Evolutionary conservation across 2,888 invertebrate species (phyloP).

Genomic region (Tachystola acroxantha): DNA sequence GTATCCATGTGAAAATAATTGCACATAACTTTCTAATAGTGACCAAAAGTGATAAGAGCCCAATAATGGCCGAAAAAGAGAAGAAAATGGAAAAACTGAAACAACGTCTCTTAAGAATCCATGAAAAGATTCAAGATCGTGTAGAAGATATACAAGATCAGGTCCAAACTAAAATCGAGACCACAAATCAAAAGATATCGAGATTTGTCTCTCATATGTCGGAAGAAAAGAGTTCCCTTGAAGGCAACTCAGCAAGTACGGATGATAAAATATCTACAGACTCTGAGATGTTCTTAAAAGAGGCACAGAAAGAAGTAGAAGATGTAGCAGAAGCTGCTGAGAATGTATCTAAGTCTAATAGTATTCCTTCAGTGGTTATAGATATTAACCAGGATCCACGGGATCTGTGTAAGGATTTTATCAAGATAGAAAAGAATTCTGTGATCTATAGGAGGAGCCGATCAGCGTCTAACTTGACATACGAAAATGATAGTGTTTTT

Average conservation of each 20-base stretch:
- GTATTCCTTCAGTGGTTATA: slow-evolving; percentile 48
- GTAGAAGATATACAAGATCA: slow-evolving; percentile 67
- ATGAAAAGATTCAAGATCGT: slow-evolving; percentile 59
- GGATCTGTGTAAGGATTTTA: slow-evolving; percentile 47
- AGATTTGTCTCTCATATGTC: slow-evolving; percentile 54
- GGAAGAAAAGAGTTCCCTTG: slow-evolving; percentile 53
- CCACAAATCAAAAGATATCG: slow-evolving; percentile 35
- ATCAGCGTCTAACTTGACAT: slow-evolving; percentile 50
- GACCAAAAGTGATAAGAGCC: background rate
- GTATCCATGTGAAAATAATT: background rate
- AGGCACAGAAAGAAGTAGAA: background rate
- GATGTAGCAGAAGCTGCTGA: too few species aligned
- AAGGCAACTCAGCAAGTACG: slow-evolving; percentile 23
- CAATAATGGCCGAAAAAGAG: slow-evolving; percentile 46
- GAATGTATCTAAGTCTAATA: slow-evolving; percentile 14
- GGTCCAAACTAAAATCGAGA: slow-evolving; percentile 55
- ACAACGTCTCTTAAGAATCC: slow-evolving; percentile 49
- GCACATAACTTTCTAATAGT: too few species aligned
- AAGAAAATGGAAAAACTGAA: slow-evolving; percentile 59
- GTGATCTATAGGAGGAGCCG: slow-evolving; percentile 42
- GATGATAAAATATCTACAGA: slow-evolving; percentile 32
- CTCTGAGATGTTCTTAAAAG: slow-evolving; percentile 21
- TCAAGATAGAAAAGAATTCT: slow-evolving; percentile 48
- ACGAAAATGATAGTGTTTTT: slow-evolving; percentile 32
- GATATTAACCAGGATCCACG: slow-evolving; percentile 31